Evolutionary conservation across 2,113 vertebrate species (phyloP), one percentile per base, ranked within the genome.

Genomic region (Oryzias celebensis): DNA sequence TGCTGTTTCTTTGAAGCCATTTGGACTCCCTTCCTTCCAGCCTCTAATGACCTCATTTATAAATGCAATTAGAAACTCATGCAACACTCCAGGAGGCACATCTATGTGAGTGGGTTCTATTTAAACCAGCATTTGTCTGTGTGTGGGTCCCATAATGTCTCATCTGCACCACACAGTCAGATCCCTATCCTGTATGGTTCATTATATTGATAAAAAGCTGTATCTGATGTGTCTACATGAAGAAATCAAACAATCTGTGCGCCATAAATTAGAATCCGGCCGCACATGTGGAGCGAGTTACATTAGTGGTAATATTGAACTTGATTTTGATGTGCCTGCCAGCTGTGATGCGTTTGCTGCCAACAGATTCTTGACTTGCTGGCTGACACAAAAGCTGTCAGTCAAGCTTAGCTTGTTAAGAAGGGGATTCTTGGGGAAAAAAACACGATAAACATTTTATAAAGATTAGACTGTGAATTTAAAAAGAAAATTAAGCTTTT

Each of bases 161-260:
- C 72, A 63, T 51, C 55, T 46, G 70, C 63, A 54, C 14, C 46
- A 68, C 17, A 41, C 58, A 51, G 60, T 80, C 80, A 83, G 77
- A 84, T 49, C 50, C 16, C 56, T 45, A 47, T 49, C 67, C 49
- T 70, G 42, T 22, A 42, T 12, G 15, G 50, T 73, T 80, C 41
- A 76, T 82, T 86, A 76, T 46, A 48, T 56, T 81, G 80, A 83
- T 55, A 62, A 65, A 80, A 51, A 3, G 46, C 49, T 71, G 24
- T 31, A 20, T 49, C 3, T 20, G 1, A 52, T 4, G 22, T 47
- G 26, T 7, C 4, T 54, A 7, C 20, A n/a, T 36, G 10, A 36
- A 3, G 36, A 10, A 36, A 36, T 36, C 10, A 36, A 36, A 12
- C 36, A 36, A 36, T 36, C 7, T 28, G 26, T 3, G 2, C 3